Base-by-base conservation (phyloP, 2,113 vertebrate species). In the Castor canadensis region DNA sequence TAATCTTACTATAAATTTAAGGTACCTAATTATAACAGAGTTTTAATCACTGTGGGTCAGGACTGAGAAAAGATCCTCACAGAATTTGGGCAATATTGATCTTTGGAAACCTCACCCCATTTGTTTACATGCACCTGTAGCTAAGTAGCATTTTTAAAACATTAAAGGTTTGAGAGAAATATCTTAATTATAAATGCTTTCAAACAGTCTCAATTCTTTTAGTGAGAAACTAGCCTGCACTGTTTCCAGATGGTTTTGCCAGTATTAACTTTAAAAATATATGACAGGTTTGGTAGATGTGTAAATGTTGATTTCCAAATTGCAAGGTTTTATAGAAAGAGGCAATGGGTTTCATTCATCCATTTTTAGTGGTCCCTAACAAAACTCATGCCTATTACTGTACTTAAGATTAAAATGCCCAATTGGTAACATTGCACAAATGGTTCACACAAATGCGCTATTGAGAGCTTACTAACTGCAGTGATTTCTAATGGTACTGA, bases 1-100 rank as follows among this genome's bases (percentile, higher is more conserved):
- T 87, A 84, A 80, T 82, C 49, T 86, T 81, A 56, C 19, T 72
- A 15, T 86, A 75, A 56, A 56, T 96, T 91, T 77, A 86, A 62
- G 35, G 30, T 3, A 35, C 62, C 43, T 72, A 69, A 52, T 91
- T 88, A 47, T 20, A 24, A 60, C 60, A 83, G 52, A 45, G 52
- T 93, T 91, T 83, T 52, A 22, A 28, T 72, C 45, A 52, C 52
- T 91, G 47, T 91, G 47, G 8, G 24, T 84, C 6, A 38, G n/a
- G 79, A 7, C 45, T 87, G 43, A 62, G 75, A 28, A 94, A 19
- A 79, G 13, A 54, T 15, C 38, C 26, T 93, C n/a, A 32, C 45
- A 79, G 54, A 67, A 47, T 2, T 32, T 84, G 35, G 43, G 24
- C 16, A 32, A 0, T 60, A 11, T 56, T 64, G 30, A 71, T 89